Percentiles rank a stretch among this genome's conserved stretches.
These are phyloP conservation scores for Triplophysa yarkandensis DNA, from an alignment of 2,797 vertebrate genomes.

Conservation along the genomic window DNA sequence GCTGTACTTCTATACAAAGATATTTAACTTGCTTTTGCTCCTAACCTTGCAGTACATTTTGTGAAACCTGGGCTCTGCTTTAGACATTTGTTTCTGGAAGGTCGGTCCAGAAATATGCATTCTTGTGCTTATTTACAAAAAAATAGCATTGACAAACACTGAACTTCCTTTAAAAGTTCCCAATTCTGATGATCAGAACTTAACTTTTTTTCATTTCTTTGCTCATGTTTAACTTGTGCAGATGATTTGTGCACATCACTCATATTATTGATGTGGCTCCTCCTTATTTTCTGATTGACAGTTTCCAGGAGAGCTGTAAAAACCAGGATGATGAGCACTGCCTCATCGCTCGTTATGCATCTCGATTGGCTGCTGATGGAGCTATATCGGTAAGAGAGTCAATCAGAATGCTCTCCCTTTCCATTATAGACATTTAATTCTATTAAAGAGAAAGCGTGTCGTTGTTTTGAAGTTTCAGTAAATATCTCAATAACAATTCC, in stretches of 20 bases:
- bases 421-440: no score
- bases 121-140: neutral
- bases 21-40: neutral
- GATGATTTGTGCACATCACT: conserved; percentile 45
- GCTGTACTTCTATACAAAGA: neutral
- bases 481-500: conserved; percentile 21
- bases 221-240: no score
- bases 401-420: conserved; percentile 4
- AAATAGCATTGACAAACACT: no score
- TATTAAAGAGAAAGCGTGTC: no score
- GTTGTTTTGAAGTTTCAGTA: no score
- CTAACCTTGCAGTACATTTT: neutral
- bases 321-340: conserved; percentile 97
- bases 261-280: conserved; percentile 11
- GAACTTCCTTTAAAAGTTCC: no score
- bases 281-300: conserved; percentile 65
- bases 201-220: neutral
- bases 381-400: conserved; percentile 83
- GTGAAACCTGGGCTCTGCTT: neutral
- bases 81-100: neutral
- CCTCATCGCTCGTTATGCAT: conserved; percentile 97
- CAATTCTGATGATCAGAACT: no score
- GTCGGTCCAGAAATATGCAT: neutral
- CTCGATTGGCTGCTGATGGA: conserved; percentile 94
- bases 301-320: conserved; percentile 89